Evolutionary conservation across 1,140 invertebrate species (phyloP).

Genomic region (Drosophila nigromelanica): DNA sequence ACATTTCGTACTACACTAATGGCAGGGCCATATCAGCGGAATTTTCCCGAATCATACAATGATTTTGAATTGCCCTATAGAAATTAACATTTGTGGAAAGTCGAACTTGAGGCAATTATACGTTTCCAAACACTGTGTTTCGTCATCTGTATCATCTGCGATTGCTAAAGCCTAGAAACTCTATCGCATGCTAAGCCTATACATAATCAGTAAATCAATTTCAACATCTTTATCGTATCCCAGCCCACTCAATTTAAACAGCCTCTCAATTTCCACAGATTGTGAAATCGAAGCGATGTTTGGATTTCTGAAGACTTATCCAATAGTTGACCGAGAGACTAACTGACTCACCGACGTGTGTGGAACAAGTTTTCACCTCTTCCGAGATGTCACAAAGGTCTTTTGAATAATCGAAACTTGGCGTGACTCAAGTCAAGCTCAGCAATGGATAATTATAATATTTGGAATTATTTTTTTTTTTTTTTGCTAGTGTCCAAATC

Average conservation of each 20-base stretch:
- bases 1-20: too few species aligned
- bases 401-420: constrained; percentile 47
- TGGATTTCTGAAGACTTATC: constrained; percentile 22
- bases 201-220: constrained; percentile 21
- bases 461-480: neutral
- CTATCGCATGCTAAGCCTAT: neutral
- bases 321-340: constrained; percentile 19
- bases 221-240: constrained; percentile 40
- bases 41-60: too few species aligned
- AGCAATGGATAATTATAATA: constrained; percentile 28
- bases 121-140: neutral
- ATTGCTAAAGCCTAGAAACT: neutral
- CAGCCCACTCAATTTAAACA: constrained; percentile 45
- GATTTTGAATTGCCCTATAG: too few species aligned
- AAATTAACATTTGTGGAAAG: too few species aligned
- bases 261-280: constrained; percentile 62
- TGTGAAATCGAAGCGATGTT: constrained; percentile 60
- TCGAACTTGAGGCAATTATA: too few species aligned
- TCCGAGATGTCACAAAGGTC: constrained; percentile 26
- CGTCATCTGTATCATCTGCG: neutral
- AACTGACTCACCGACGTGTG: constrained; percentile 61
- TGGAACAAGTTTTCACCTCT: constrained; percentile 55
- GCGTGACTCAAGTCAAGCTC: constrained; percentile 46
- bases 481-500: neutral
- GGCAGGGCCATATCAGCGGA: too few species aligned